Evolutionary conservation across 2,797 vertebrate genomes (phyloP), one percentile per base, ranked within the genome.

Genomic region (Okamejei kenojei): DNA sequence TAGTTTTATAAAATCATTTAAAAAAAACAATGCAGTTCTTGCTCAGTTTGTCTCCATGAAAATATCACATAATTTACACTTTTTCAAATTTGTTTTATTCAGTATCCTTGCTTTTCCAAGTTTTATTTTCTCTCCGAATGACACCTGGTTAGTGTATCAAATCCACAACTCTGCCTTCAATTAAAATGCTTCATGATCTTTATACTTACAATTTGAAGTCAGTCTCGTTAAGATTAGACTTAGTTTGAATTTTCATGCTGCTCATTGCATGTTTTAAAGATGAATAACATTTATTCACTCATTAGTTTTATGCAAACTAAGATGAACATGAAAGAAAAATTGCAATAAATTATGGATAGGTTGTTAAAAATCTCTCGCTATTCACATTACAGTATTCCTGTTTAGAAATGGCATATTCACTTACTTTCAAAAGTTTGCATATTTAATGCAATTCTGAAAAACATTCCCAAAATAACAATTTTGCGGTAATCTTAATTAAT

Each of bases 231-330:
- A 96, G 96, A 96, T 97, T 97, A 96, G 94, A 95, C 94, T 95
- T 95, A 96, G 96, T 96, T 97, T 96, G 97, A 97, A 97, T 97
- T 97, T 97, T 96, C 96, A 95, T 95, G 96, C 96, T 95, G 96
- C 96, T 94, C 88, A 96, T 94, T 94, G 96, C 97, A 97, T 97
- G 98, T 98, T 98, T 98, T 97, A 97, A 98, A 98, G 97, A 92
- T 97, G 97, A 98, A 98, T 98, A 97, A 97, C 98, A 98, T 98
- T 99, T 98, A 99, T 96, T 96, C 97, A 97, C 98, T 98, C 98
- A 99, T 99, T 99, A 99, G 98, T 99, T 98, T 99, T 98, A 99
- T 99, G 98, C 98, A 99, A 99, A 99, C 97, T 97, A 98, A 97
- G 96, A 95, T 95, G 95, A 96, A 98, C 98, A 99, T 99, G 98